Conservation (phyloP, 2,888 invertebrate genomes). For the Nomada ruficornis region DNA sequence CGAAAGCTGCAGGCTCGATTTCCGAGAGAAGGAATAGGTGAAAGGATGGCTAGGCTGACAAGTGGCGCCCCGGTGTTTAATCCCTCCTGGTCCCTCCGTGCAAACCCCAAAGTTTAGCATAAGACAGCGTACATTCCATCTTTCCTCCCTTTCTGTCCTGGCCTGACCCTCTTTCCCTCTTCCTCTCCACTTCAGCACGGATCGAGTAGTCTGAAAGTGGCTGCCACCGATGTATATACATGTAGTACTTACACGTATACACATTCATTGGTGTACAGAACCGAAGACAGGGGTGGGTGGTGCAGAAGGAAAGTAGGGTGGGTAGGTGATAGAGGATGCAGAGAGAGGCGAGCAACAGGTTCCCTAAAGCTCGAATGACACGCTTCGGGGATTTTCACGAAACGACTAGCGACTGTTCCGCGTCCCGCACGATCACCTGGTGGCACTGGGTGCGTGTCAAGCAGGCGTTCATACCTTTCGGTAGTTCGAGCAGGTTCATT, state of each 20-base stretch:
- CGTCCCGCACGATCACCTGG: constrained; percentile 40
- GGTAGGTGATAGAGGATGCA: constrained; percentile 70
- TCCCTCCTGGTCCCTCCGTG: constrained; percentile 73
- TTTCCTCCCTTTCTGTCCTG: constrained; percentile 24
- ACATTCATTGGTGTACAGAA: constrained; percentile 48
- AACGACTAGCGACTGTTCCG: constrained; percentile 72
- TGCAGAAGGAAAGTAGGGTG: constrained; percentile 44
- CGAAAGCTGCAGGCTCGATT: not conserved
- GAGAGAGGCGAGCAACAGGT: constrained; percentile 80
- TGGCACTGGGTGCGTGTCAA: constrained; percentile 8
- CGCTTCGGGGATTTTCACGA: constrained; percentile 77
- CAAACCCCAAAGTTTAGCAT: constrained; percentile 77
- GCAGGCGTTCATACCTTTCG: not conserved
- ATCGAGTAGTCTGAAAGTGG: constrained; percentile 71
- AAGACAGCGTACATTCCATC: constrained; percentile 72
- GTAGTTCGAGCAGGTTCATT: not conserved
- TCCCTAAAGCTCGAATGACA: constrained; percentile 80
- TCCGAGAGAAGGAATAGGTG: constrained; percentile 32
- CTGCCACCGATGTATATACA: constrained; percentile 61
- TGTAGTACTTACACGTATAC: constrained; percentile 60
- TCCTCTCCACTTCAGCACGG: constrained; percentile 43
- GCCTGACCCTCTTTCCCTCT: constrained; percentile 32
- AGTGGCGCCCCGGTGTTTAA: constrained; percentile 80
- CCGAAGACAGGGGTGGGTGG: constrained; percentile 46
- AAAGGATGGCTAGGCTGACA: constrained; percentile 72